phyloP scores from a whole-genome alignment of 2,797 vertebrate species.

The Gambelia wislizenii region DNA sequence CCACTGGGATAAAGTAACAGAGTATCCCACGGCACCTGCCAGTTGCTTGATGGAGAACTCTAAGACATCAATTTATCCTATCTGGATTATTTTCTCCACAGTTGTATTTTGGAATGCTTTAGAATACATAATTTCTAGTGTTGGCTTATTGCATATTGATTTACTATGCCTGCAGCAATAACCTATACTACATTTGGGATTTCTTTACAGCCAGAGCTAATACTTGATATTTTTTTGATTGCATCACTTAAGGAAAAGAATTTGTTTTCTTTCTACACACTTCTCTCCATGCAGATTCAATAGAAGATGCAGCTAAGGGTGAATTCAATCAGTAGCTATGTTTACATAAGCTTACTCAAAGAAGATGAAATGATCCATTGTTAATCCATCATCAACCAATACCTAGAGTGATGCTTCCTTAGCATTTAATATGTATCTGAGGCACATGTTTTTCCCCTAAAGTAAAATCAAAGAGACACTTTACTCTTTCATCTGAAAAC shows the following conservation, averaged over 20 bases:
- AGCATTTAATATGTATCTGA: not conserved
- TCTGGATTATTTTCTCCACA: not conserved
- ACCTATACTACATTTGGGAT: not conserved
- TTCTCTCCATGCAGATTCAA: not conserved
- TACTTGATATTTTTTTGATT: not conserved
- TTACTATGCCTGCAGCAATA: conserved; percentile 12
- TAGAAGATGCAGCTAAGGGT: not conserved
- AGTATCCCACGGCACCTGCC: conserved; percentile 3
- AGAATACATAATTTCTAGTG: conserved; percentile 9
- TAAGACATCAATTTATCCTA: not conserved
- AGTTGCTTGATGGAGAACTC: not conserved
- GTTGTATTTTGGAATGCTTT: conserved; percentile 6
- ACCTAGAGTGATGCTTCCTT: not conserved
- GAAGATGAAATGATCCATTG: conserved; percentile 17
- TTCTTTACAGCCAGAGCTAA: not conserved
- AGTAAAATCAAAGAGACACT: not conserved
- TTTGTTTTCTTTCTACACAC: not conserved
- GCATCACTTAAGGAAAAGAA: not conserved
- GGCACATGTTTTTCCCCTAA: no score
- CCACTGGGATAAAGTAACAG: not conserved
- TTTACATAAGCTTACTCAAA: conserved; percentile 14
- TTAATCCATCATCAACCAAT: conserved; percentile 13
- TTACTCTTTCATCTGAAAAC: not conserved
- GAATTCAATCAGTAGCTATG: conserved; percentile 5
- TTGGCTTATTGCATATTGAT: conserved; percentile 23